Conservation (phyloP, 2,797 vertebrate species). For the Gallirallus australis region DNA sequence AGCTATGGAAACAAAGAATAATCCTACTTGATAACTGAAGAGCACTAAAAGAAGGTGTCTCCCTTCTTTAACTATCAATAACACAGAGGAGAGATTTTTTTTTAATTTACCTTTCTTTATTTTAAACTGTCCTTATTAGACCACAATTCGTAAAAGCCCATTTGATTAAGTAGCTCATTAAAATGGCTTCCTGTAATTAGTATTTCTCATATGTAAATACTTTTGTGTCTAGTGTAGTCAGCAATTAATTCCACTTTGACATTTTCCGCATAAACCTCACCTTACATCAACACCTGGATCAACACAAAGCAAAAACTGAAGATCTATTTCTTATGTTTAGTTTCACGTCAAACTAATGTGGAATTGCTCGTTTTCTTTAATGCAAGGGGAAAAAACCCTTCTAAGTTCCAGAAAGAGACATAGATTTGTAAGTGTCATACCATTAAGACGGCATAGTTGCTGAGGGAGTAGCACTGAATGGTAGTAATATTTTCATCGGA, state of each 20-base stretch:
- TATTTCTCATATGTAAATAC: not conserved
- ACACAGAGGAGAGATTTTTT: accelerated
- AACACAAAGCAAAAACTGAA: not conserved
- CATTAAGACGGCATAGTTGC: slow-evolving; percentile 95
- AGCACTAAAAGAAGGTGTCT: not conserved
- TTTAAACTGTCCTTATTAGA: not conserved
- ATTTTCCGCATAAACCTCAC: not conserved
- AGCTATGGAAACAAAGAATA: not conserved
- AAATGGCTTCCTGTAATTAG: not conserved
- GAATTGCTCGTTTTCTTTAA: not conserved
- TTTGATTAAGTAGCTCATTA: not conserved
- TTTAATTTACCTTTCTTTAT: not conserved
- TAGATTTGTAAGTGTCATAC: slow-evolving; percentile 70
- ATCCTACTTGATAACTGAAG: not conserved
- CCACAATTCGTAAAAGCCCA: not conserved
- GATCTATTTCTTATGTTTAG: not conserved
- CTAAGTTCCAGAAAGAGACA: not conserved
- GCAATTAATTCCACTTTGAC: not conserved
- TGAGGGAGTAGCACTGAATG: slow-evolving; percentile 91
- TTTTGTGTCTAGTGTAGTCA: not conserved
- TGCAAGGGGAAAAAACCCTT: not conserved
- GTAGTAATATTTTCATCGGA: slow-evolving; percentile 94
- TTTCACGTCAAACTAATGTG: not conserved
- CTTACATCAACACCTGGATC: not conserved
- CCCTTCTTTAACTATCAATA: not conserved